Evolutionary conservation across 1,140 invertebrate species (phyloP), one percentile per base, ranked within the genome.

Genomic region (Pseudomyrmex gracilis): DNA sequence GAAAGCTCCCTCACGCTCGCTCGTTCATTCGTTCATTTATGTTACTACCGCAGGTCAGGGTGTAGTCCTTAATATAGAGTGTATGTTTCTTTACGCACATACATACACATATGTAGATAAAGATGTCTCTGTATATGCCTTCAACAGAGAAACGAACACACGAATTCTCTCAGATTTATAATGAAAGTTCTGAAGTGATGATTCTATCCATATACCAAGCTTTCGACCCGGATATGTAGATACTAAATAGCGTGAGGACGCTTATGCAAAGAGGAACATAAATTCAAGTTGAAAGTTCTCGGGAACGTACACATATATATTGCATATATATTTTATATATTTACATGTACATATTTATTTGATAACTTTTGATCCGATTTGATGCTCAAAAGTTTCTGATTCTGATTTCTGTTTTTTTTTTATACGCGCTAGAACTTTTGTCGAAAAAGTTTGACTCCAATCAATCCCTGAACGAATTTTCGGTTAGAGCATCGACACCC

Each of bases 1-100:
- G 80, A 82, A 34, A 43, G 63, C 58, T 80, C 84, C 67, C 86
- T 77, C 73, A 64, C 45, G 20, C 53, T 24, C 51, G 15, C 20
- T 45, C 61, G 51, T 57, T 67, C 13, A 12, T 8, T 55, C 47
- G 47, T 2, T 66, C 60, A 61, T 13, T 63, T 43, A 2, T 24
- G 58, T 71, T 51, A 49, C 87, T 88, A 63, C n/a, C 60, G 84
- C 84, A 89, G 87, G 86, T 89, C 87, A 89, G 87, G 87, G 80
- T 51, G 66, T 66, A 51, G 76, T 67, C 60, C 87, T 34, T 17
- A 15, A 49, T 78, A 70, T 47, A 78, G 64, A 58, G 8, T 58
- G 20, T 57, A 45, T 45, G 77, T 83, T 82, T 68, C 53, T 61
- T 24, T 73, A 43, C 55, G 9, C 57, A 58, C 53, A 53, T 20